Evolutionary conservation across 2,113 vertebrate genomes (phyloP), one percentile per base, ranked within the genome.

Genomic region (Syrrhaptes paradoxus): DNA sequence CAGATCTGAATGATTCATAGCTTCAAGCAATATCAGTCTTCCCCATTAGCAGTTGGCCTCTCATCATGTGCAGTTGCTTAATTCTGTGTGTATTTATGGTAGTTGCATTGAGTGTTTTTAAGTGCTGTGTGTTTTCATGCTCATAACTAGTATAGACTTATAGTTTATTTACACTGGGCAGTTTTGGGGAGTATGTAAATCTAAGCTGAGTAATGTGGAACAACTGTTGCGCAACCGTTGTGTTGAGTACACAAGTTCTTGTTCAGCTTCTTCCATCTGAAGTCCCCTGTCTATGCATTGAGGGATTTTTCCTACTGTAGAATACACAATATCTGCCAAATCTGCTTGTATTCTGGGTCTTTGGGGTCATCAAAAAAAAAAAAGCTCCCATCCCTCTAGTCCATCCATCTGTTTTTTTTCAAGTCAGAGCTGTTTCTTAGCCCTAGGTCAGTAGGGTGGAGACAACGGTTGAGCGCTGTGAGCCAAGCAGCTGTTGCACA

Each of bases 401-500:
- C 57, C 31, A 32, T 77, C 72, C 72, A 73, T 77, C 49, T 88
- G 52, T 0, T 55, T 66, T 76, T 91, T 71, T 59, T 58, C 66
- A 20, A 87, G 24, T 59, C 41, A 2, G 59, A 11, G 46, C 32
- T 89, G 34, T 41, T 90, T 57, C 17, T 48, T 18, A 66, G 76
- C 66, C 2, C 31, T 51, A 70, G 71, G 55, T 90, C 77, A 89
- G 65, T 13, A 43, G 32, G 38, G 48, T 59, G 74, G 61, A 78
- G 76, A 66, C 46, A 57, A 24, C 0, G 1, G 43, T 12, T 12
- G 49, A 61, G 57, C 0, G 0, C 10, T 46, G 34, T 10, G 34
- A 89, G 51, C 83, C 63, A 45, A 93, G 7, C 75, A 93, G 89
- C 94, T 93, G 83, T 2, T 73, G 45, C 29, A 65, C n/a, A 26